These are phyloP conservation scores for Drosophila subobscura DNA, from an alignment of 1,140 invertebrate species.

Conservation along the genomic window DNA sequence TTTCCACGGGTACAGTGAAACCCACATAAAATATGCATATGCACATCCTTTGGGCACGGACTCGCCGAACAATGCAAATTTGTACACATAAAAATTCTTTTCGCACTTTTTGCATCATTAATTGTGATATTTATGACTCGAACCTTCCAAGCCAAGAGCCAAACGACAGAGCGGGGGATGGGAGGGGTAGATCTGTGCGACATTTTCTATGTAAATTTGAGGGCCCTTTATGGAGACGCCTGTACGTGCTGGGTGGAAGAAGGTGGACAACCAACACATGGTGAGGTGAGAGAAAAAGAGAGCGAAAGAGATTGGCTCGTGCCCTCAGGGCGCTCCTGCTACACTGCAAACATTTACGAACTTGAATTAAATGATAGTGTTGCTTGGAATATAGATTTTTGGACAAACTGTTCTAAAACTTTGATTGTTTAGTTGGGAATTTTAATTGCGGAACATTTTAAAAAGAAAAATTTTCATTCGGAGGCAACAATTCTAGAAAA, in stretches of 20 bases:
- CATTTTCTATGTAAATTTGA: slow-evolving; percentile 76
- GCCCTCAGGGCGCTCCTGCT: slow-evolving; percentile 13
- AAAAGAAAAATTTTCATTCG: no score
- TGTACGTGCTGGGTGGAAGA: slow-evolving; percentile 44
- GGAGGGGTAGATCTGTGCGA: slow-evolving; percentile 21
- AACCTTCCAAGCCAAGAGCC: slow-evolving; percentile 16
- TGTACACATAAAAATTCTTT: slow-evolving; percentile 65
- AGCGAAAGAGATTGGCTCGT: slow-evolving; percentile 18
- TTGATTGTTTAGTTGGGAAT: no score
- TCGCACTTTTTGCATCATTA: slow-evolving; percentile 83
- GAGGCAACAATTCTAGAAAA: no score
- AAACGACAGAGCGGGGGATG: not conserved
- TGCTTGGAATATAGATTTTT: no score
- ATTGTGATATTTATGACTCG: slow-evolving; percentile 76
- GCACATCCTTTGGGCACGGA: slow-evolving; percentile 22
- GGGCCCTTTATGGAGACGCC: slow-evolving; percentile 71
- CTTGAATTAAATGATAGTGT: no score
- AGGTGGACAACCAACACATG: slow-evolving; percentile 7
- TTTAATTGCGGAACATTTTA: no score
- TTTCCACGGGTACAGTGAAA: slow-evolving; percentile 29
- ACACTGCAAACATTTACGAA: no score
- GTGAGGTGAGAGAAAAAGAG: slow-evolving; percentile 3
- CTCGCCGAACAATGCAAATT: slow-evolving; percentile 55
- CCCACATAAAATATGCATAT: slow-evolving; percentile 44
- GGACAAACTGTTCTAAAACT: no score